Evolutionary conservation across 2,797 vertebrate genomes (phyloP), one percentile per base, ranked within the genome.

Genomic region (Phalloptychus januarius): DNA sequence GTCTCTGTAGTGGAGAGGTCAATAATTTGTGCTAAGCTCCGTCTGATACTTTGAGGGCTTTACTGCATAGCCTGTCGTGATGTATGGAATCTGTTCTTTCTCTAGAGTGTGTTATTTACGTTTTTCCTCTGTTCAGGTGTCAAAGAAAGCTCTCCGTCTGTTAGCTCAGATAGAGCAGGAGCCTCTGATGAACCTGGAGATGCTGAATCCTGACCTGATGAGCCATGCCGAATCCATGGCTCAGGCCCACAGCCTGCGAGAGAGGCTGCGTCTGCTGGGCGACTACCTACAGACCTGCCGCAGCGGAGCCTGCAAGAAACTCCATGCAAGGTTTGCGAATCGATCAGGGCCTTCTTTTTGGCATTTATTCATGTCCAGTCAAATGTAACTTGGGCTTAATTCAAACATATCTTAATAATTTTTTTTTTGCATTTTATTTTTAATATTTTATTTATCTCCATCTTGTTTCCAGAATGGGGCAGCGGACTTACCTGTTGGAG

Each of bases 201-300:
- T 92, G 89, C 87, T 99, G 83, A 99, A 99, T 0, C 93, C 96
- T 0, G 95, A 96, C 6, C 91, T 99, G 74, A 96, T 97, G 0
- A 87, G 91, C 23, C 98, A 99, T 0, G 85, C 96, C 0, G 96
- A 97, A 65, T 92, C 84, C 75, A 97, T 99, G 97, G 85, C 84
- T 7, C 90, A 90, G 70, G 94, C 96, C 11, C 91, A 90, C n/a
- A 82, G 10, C 67, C 95, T 95, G 85, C 93, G 98, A 42, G 95
- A 97, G 81, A 96, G 93, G 87, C 96, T 99, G 23, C 96, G 97
- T 45, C 94, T 99, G 45, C 93, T 99, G 31, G 98, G 97, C 0
- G 97, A 99, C 86, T 99, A 99, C 87, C 92, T 99, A 79, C 89
- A 94, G 77, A 94, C 97, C 84, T 99, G 98, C 88, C 97, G 98